A percentile compares a stretch with the other conserved stretches of the same genome.
phyloP scores from a whole-genome alignment of 2,888 invertebrate species.

The Chloroclystis v-ata region DNA sequence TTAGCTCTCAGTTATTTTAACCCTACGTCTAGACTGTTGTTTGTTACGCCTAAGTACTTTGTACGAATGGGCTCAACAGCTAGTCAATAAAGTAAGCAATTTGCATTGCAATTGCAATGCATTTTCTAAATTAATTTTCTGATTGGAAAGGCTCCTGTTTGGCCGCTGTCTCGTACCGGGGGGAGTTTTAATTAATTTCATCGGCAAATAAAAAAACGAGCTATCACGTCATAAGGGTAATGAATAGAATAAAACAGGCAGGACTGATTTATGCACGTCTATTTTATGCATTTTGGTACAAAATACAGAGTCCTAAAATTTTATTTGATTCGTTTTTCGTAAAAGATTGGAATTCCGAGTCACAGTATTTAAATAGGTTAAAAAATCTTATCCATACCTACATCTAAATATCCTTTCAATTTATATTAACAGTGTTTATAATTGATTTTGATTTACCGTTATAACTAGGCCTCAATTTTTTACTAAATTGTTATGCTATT shows the following conservation, averaged over 20 bases:
- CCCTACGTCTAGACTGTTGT: neutral
- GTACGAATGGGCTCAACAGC: neutral
- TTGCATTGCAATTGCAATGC: slow-evolving; percentile 19
- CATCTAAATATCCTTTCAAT: no score
- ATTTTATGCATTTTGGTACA: no score
- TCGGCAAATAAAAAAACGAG: slow-evolving; percentile 58
- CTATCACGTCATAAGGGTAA: slow-evolving; percentile 45
- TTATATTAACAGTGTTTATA: no score
- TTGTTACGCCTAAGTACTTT: neutral
- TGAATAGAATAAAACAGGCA: neutral
- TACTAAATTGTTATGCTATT: no score
- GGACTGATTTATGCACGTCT: neutral
- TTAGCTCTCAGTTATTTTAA: neutral
- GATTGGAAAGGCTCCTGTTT: slow-evolving; percentile 29
- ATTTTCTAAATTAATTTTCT: slow-evolving; percentile 15
- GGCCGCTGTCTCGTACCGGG: slow-evolving; percentile 40
- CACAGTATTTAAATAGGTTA: no score
- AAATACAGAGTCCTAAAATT: no score
- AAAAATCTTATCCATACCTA: no score
- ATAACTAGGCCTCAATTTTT: no score
- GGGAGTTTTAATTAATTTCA: slow-evolving; percentile 67
- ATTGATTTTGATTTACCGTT: no score
- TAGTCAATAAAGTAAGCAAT: slow-evolving; percentile 10
- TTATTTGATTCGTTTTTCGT: no score
- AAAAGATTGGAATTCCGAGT: no score